These are phyloP conservation scores for Callopanchax toddi DNA, from an alignment of 2,113 vertebrate genomes.

Conservation along the genomic window DNA sequence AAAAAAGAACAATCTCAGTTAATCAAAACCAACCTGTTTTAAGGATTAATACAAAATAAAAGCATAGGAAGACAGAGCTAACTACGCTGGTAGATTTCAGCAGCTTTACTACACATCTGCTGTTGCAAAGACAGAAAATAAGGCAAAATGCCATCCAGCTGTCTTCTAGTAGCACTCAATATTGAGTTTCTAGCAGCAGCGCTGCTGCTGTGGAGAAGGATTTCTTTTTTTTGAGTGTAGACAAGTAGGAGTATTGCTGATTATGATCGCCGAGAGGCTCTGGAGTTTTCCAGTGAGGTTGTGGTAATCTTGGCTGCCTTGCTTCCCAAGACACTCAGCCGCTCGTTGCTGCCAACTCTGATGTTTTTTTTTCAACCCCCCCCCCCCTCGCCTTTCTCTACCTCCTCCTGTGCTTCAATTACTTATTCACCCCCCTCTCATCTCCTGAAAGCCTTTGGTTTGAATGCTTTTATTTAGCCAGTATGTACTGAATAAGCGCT, in stretches of 20 bases:
- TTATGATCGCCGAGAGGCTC: conserved; percentile 50
- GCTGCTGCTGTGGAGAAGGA: conserved; percentile 33
- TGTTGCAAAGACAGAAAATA: conserved; percentile 8
- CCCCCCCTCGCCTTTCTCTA: conserved; percentile 21
- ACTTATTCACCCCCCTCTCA: conserved; percentile 39
- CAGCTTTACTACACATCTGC: conserved; percentile 14
- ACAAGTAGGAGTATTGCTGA: conserved; percentile 55
- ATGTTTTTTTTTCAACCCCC: conserved; percentile 27
- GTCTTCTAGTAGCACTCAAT: conserved; percentile 34
- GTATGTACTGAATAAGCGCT: conserved; percentile 10
- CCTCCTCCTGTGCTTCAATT: conserved; percentile 28
- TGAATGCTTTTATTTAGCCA: conserved; percentile 26
- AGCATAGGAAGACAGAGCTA: conserved; percentile 9
- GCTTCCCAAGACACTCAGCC: conserved; percentile 52
- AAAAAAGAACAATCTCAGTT: conserved; percentile 10
- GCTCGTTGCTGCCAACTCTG: conserved; percentile 52
- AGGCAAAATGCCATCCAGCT: conserved; percentile 28
- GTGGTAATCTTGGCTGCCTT: conserved; percentile 50
- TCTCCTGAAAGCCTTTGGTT: conserved; percentile 43
- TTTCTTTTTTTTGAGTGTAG: conserved; percentile 6
- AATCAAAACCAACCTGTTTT: conserved; percentile 32
- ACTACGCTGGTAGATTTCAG: conserved; percentile 24
- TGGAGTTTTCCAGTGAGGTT: conserved; percentile 56
- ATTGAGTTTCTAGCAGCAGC: conserved; percentile 28
- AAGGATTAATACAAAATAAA: conserved; percentile 20